Base-by-base conservation (phyloP, 2,888 invertebrate species). In the Adela reaumurella region DNA sequence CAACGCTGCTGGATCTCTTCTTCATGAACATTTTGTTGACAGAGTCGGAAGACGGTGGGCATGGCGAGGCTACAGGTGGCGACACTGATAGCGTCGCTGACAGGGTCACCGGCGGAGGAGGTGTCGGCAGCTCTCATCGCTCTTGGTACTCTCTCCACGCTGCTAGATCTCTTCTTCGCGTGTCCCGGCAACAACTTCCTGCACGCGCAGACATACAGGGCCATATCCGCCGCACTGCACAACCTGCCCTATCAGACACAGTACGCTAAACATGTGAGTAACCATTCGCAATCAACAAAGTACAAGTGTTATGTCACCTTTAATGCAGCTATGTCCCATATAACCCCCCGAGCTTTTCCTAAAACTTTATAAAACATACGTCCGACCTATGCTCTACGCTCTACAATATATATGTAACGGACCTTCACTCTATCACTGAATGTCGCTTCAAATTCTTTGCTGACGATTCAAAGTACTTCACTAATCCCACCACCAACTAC, bases 181-280 rank as follows among this genome's bases (percentile, higher is more conserved):
- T 93, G 90, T 79, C 85, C 88, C 55, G 89, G 94, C 90, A 97
- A 97, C 81, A 97, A 95, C 82, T 96, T 97, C 80, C 83, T 97
- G 65, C 97, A 97, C 74, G 89, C 89, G 57, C 92, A 94, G 78
- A 90, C 94, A 57, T 87, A 89, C 68, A 85, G 88, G 68, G 89
- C 92, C 67, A 74, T 95, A 58, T 81, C 82, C 52, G 82, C 87
- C 73, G 88, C 91, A 61, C 84, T 93, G 60, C 56, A 50, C 64
- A 68, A 60, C 62, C 57, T 51, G 53, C 58, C 52, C 46, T 59
- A 56, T 55, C 57, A 55, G 46, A 56, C 51, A 56, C 65, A 64
- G 52, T 70, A 69, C 60, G 64, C 65, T 14, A 53, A 51, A 16
- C 64, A 64, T 48, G 73, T 72, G 52, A 65, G 64, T 56, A n/a